A percentile compares a stretch with the other conserved stretches of the same genome.
Conservation (phyloP, 2,113 vertebrate species). For the Microcebus griseorufus region DNA sequence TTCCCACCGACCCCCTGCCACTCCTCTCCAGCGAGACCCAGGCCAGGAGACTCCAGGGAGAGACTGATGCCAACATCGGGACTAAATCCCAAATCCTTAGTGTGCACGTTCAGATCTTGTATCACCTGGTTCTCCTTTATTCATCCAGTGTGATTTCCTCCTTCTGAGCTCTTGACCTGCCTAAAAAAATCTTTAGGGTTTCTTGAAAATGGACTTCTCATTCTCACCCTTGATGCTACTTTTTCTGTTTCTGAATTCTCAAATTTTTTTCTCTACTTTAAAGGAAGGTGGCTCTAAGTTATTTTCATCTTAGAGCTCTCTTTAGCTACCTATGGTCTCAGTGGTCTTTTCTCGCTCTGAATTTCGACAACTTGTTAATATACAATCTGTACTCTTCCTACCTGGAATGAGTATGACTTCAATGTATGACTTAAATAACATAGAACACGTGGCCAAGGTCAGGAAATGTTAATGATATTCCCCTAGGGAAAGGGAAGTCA, state of each 20-base stretch:
- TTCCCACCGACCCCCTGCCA: too few relatives aligned
- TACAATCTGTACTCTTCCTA: background rate
- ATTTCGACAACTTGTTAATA: background rate
- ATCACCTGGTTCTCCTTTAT: background rate
- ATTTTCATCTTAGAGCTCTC: background rate
- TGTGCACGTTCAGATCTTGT: background rate
- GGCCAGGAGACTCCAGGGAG: background rate
- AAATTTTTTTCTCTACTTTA: background rate
- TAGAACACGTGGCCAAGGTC: background rate
- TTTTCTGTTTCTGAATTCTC: background rate
- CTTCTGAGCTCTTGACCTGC: too few relatives aligned
- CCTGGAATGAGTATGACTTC: background rate
- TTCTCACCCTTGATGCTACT: background rate
- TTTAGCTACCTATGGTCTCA: background rate
- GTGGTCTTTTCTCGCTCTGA: background rate
- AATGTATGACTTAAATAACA: background rate
- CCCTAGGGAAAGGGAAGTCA: background rate
- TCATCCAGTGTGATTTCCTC: background rate
- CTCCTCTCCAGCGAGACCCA: background rate
- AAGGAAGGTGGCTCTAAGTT: background rate
- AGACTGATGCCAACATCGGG: background rate
- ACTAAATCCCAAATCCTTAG: background rate
- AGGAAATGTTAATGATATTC: background rate
- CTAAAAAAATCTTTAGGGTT: background rate
- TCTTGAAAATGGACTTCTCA: background rate